Percentiles rank a stretch among this genome's conserved stretches.
Evolutionary conservation across 2,888 invertebrate species (phyloP).

Genomic region (Hypomecis punctinalis): DNA sequence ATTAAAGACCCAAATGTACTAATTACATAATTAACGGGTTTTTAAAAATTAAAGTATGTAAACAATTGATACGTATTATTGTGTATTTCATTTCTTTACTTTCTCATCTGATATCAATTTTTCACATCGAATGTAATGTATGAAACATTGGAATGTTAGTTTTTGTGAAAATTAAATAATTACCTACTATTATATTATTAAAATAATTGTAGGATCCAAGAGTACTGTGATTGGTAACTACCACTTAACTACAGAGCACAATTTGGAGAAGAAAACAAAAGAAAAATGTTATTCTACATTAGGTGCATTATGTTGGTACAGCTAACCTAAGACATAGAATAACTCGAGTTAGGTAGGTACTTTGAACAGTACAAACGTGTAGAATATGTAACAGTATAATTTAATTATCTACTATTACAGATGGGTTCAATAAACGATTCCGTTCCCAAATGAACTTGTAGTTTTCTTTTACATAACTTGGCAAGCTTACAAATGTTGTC

Average conservation of each 20-base stretch:
- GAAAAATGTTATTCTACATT: conserved; percentile 54
- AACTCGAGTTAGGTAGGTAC: conserved; percentile 81
- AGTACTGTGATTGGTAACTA: conserved; percentile 80
- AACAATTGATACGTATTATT: conserved; percentile 26
- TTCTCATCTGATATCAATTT: conserved; percentile 23
- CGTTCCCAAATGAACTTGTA: conserved; percentile 75
- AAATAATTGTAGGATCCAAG: conserved; percentile 68
- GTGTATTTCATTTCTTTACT: conserved; percentile 20
- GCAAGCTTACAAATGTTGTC: too few relatives aligned
- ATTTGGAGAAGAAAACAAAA: conserved; percentile 55
- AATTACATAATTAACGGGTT: conserved; percentile 25
- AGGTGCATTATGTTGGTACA: conserved; percentile 71
- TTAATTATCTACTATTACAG: conserved; percentile 81
- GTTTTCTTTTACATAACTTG: conserved; percentile 57
- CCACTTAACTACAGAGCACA: conserved; percentile 65
- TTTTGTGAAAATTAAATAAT: conserved; percentile 47
- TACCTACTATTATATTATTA: conserved; percentile 61
- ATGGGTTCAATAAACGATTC: conserved; percentile 84
- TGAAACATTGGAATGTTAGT: conserved; percentile 36
- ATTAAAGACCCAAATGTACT: conserved; percentile 23
- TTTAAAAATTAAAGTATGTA: conserved; percentile 26
- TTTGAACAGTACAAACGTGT: conserved; percentile 83
- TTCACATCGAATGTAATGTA: conserved; percentile 28
- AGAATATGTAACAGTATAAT: conserved; percentile 74
- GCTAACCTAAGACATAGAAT: conserved; percentile 73